Percentiles rank a stretch among this genome's conserved stretches.
Evolutionary conservation across 2,797 vertebrate species (phyloP).

Genomic region (Bufotes viridis): DNA sequence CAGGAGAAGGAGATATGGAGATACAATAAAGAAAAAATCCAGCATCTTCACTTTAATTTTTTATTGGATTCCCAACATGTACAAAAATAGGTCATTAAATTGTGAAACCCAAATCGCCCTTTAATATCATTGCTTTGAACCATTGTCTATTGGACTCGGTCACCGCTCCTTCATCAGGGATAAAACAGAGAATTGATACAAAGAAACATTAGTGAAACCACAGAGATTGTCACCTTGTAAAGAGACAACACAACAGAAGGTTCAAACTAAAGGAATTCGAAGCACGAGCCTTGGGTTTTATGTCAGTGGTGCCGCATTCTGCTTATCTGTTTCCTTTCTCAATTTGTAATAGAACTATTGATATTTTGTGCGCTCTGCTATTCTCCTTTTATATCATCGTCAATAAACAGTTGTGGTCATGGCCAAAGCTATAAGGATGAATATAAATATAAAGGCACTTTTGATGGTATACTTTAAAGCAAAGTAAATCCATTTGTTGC

Average conservation of each 20-base stretch:
- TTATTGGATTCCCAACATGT: too few species aligned
- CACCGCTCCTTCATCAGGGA: too few species aligned
- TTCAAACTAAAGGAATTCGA: background rate
- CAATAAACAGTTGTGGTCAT: conserved; percentile 27
- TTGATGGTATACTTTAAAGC: background rate
- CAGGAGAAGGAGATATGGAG: too few species aligned
- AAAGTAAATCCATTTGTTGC: conserved; percentile 16
- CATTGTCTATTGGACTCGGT: too few species aligned
- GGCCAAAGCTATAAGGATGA: conserved; percentile 3
- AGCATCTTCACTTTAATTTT: too few species aligned
- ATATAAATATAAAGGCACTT: conserved; percentile 18
- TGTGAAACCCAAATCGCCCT: too few species aligned
- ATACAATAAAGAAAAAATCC: too few species aligned
- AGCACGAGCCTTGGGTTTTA: background rate
- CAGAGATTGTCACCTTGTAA: background rate
- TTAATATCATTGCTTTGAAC: too few species aligned
- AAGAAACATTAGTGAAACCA: background rate
- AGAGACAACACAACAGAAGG: background rate
- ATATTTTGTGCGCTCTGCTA: conserved; percentile 7
- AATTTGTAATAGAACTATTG: conserved; percentile 1
- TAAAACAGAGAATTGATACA: background rate
- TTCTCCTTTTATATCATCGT: conserved; percentile 13
- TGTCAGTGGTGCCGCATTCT: background rate
- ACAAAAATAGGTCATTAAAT: too few species aligned
- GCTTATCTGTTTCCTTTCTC: background rate